These are phyloP conservation scores for Anas georgica DNA, from an alignment of 2,797 vertebrate genomes.

Conservation along the genomic window DNA sequence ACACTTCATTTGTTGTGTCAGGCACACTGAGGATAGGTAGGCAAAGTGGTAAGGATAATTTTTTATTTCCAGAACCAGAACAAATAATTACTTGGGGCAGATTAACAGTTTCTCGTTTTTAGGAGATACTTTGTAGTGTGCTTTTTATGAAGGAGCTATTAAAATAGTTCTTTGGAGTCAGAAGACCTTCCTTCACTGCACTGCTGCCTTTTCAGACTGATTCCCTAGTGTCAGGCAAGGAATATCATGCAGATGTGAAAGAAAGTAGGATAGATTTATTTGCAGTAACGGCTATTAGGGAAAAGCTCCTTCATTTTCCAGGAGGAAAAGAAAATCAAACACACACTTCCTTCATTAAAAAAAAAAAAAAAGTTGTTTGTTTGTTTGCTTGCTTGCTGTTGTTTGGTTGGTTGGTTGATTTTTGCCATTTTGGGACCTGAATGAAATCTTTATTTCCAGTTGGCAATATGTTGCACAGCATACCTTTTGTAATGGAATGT, in stretches of 20 bases:
- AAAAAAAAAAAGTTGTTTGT: background rate
- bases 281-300: background rate
- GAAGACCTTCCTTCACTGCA: background rate
- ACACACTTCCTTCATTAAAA: background rate
- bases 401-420: background rate
- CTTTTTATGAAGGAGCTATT: background rate
- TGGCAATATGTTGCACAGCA: background rate
- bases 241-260: background rate
- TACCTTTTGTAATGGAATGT: background rate
- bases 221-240: background rate
- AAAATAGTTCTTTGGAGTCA: background rate
- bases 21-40: background rate
- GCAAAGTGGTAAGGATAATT: background rate
- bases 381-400: background rate
- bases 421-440: background rate
- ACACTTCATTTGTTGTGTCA: background rate
- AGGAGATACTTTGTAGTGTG: background rate
- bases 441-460: background rate
- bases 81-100: background rate
- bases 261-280: background rate
- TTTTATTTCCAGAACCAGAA: background rate
- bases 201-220: background rate
- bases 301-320: background rate
- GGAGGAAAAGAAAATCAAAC: background rate
- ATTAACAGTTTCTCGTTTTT: background rate